A percentile compares a stretch with the other conserved stretches of the same genome.
phyloP scores from a whole-genome alignment of 2,797 vertebrate genomes.

The Peromyscus attwateri region DNA sequence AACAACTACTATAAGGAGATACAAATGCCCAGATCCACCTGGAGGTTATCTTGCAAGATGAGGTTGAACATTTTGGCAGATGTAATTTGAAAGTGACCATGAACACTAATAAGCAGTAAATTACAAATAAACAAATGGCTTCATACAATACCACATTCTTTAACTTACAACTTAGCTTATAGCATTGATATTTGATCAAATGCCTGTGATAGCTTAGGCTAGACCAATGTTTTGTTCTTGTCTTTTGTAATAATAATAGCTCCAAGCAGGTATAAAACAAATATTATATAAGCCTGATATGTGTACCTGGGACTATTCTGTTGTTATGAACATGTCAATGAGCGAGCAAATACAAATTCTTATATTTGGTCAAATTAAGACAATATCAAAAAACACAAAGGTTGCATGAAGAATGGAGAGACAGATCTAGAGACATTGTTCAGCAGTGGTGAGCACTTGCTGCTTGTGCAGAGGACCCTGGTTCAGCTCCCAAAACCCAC shows the following conservation, averaged over 20 bases:
- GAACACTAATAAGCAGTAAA: background rate
- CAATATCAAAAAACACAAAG: background rate
- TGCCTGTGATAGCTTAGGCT: background rate
- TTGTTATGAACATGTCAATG: background rate
- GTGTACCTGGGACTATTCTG: background rate
- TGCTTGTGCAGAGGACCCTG: background rate
- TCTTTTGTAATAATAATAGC: background rate
- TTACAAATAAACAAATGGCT: background rate
- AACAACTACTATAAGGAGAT: background rate
- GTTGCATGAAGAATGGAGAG: background rate
- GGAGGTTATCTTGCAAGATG: background rate
- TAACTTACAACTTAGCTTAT: background rate
- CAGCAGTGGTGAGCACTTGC: background rate
- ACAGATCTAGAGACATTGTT: background rate
- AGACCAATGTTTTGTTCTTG: constrained; percentile 22
- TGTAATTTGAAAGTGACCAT: background rate
- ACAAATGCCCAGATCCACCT: background rate
- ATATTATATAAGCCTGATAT: background rate
- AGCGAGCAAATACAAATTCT: background rate
- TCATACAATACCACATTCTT: background rate
- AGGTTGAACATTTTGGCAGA: background rate
- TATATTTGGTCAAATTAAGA: background rate
- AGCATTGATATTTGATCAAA: background rate
- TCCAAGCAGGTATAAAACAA: background rate
- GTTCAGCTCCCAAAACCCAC: background rate